Conservation (phyloP, 2,888 invertebrate genomes). For the Cantharis rustica region DNA sequence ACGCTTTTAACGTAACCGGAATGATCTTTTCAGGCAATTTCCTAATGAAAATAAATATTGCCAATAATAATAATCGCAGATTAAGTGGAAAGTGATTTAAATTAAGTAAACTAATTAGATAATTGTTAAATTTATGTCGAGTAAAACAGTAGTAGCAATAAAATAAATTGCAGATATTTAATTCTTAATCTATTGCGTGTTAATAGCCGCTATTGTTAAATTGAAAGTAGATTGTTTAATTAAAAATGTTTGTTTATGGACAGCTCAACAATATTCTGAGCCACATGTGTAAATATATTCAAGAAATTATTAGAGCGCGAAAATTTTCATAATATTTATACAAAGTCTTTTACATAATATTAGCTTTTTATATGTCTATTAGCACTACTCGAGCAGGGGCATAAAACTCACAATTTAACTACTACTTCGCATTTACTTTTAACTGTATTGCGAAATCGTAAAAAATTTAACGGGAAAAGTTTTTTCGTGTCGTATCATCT, state of each 20-base stretch:
- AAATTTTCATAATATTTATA: slow-evolving; percentile 38
- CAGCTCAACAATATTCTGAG: slow-evolving; percentile 13
- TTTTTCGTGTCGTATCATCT: slow-evolving; percentile 1
- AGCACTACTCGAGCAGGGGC: slow-evolving; percentile 21
- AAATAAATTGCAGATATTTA: slow-evolving; percentile 32
- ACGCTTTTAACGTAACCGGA: too few species aligned
- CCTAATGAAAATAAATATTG: too few species aligned
- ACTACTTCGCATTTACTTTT: slow-evolving; percentile 18
- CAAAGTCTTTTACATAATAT: slow-evolving; percentile 32
- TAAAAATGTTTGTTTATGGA: slow-evolving; percentile 35
- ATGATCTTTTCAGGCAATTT: too few species aligned
- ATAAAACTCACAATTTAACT: slow-evolving; percentile 19
- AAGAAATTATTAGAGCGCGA: slow-evolving; percentile 36
- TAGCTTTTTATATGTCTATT: slow-evolving; percentile 25
- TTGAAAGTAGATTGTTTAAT: slow-evolving; percentile 36
- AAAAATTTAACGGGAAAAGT: slow-evolving; percentile 19
- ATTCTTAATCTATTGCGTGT: slow-evolving; percentile 35
- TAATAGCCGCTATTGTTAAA: slow-evolving; percentile 35
- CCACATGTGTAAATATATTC: slow-evolving; percentile 18
- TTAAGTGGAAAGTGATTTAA: not conserved
- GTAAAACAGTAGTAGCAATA: not conserved
- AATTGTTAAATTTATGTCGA: slow-evolving; percentile 1
- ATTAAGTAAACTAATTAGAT: not conserved
- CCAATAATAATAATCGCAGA: not conserved
- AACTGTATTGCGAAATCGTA: slow-evolving; percentile 20